Conservation (phyloP, 2,888 invertebrate species). For the Coenonympha arcania region DNA sequence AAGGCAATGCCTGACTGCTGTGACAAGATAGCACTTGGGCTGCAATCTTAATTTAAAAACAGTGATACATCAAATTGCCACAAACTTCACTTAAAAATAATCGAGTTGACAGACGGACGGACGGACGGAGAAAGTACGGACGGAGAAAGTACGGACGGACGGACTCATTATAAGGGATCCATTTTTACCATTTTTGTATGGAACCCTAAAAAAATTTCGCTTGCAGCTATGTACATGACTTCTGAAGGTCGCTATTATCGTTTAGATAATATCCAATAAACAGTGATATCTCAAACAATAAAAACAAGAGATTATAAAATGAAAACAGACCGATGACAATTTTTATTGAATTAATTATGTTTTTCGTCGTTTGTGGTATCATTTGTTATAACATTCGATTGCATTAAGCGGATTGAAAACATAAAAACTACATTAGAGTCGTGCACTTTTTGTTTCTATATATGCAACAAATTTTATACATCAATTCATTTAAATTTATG, state of each 20-base stretch:
- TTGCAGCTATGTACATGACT: not conserved
- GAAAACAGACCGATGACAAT: constrained; percentile 1
- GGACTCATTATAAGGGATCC: no score
- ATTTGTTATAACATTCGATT: constrained; percentile 5
- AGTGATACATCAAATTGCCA: no score
- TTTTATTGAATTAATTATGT: constrained; percentile 8
- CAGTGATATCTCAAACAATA: not conserved
- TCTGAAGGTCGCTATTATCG: not conserved
- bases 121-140: no score
- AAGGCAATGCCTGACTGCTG: no score
- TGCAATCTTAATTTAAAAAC: no score
- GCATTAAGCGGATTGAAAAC: not conserved
- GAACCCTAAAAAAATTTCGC: not conserved
- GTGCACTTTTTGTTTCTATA: not conserved
- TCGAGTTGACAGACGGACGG: no score
- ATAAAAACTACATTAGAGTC: constrained; percentile 3
- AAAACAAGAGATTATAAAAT: not conserved
- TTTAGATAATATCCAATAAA: not conserved
- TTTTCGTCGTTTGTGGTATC: not conserved
- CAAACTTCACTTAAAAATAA: no score
- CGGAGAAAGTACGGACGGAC: no score
- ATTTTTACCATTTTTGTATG: no score
- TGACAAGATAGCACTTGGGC: no score
- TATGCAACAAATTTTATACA: not conserved
- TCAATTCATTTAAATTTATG: not conserved